phyloP scores from a whole-genome alignment of 2,888 invertebrate genomes.

The Nowickia ferox region DNA sequence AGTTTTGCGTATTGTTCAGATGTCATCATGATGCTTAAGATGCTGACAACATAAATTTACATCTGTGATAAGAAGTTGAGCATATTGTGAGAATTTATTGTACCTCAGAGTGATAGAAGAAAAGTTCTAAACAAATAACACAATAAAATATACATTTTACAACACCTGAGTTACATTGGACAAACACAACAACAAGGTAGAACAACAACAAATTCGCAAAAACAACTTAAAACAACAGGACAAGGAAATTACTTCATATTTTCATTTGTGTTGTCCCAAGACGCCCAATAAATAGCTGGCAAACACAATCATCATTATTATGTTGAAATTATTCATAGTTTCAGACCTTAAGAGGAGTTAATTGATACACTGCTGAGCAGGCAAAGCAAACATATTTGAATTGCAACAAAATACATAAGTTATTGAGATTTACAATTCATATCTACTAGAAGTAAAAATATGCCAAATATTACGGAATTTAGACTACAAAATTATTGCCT shows the following conservation, averaged over 20 bases:
- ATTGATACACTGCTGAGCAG: background rate
- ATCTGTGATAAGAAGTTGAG: slow-evolving; percentile 37
- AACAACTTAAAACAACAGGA: slow-evolving; percentile 2
- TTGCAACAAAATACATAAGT: background rate
- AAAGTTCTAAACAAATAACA: slow-evolving; percentile 66
- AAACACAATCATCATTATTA: slow-evolving; percentile 41
- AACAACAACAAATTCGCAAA: background rate
- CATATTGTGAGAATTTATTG: slow-evolving; percentile 62
- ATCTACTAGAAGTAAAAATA: too few species aligned
- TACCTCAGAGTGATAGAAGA: slow-evolving; percentile 61
- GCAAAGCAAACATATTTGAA: background rate
- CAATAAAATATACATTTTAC: slow-evolving; percentile 61
- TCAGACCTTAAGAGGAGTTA: slow-evolving; percentile 3
- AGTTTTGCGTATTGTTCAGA: background rate
- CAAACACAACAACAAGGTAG: slow-evolving; percentile 14
- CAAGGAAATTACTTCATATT: slow-evolving; percentile 12
- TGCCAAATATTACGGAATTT: too few species aligned
- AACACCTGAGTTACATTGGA: slow-evolving; percentile 60
- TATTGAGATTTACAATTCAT: too few species aligned
- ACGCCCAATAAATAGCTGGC: slow-evolving; percentile 15
- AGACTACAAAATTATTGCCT: too few species aligned
- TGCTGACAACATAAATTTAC: slow-evolving; percentile 5
- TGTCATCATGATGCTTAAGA: background rate
- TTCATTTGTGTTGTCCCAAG: background rate
- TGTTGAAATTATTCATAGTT: slow-evolving; percentile 1